These are phyloP conservation scores for Apostichopus parvimensis DNA, from an alignment of 35 echinoderm and acorn worm genomes.

Conservation along the genomic window DNA sequence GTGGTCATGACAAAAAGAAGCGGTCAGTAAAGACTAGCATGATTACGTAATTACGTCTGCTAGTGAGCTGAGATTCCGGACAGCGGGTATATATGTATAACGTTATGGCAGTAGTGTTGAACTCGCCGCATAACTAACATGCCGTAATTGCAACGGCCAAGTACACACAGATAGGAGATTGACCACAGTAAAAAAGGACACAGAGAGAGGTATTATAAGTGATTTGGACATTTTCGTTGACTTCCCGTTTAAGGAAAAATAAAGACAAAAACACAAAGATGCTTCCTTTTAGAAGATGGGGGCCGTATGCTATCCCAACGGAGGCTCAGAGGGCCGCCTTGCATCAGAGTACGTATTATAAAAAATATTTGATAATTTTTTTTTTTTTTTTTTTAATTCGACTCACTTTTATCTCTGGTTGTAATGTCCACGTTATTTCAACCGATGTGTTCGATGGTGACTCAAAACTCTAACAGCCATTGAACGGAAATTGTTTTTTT, in stretches of 20 bases:
- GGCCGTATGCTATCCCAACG: conserved; percentile 47
- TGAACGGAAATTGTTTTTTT: too few species aligned
- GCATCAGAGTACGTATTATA: conserved; percentile 49
- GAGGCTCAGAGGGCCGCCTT: conserved; percentile 10
- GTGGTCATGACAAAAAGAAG: neutral
- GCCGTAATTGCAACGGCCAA: conserved; percentile 36
- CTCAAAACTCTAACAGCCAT: too few species aligned
- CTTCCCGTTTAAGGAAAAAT: neutral
- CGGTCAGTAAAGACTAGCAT: neutral
- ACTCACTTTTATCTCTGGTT: neutral
- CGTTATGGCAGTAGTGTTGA: conserved; percentile 46
- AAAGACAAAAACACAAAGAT: neutral
- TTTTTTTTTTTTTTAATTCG: neutral
- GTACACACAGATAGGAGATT: conserved; percentile 37
- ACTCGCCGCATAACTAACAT: conserved; percentile 50
- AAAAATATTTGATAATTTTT: neutral
- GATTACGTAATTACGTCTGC: conserved; percentile 55
- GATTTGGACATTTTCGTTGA: neutral
- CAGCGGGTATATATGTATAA: conserved; percentile 1
- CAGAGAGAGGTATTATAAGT: neutral
- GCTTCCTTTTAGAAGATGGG: conserved; percentile 52
- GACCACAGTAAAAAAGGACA: neutral
- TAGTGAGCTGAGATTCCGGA: neutral
- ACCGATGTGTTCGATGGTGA: too few species aligned
- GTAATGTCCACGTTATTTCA: neutral